Percentiles rank a stretch among this genome's conserved stretches.
These are phyloP conservation scores for Pavo muticus DNA, from an alignment of 2,113 vertebrate species.

Conservation along the genomic window DNA sequence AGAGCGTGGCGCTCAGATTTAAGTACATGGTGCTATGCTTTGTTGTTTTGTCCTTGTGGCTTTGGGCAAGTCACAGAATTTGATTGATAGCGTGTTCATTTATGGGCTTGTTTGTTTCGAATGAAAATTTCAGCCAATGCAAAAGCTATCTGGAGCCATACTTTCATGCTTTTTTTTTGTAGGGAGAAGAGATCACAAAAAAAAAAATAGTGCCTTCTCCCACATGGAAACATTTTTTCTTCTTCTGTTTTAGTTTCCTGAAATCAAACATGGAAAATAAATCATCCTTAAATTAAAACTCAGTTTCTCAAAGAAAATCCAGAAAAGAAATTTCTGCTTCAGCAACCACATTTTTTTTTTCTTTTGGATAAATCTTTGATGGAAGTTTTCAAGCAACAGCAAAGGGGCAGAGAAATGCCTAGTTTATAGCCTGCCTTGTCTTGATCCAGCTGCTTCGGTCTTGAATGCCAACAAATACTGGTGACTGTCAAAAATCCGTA, in stretches of 20 bases:
- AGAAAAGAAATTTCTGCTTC: background rate
- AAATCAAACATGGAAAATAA: conserved; percentile 18
- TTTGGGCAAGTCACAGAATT: conserved; percentile 23
- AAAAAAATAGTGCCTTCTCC: background rate
- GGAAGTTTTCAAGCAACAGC: background rate
- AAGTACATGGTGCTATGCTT: background rate
- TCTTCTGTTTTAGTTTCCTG: background rate
- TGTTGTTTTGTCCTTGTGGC: conserved; percentile 22
- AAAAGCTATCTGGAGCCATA: background rate
- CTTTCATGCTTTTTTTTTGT: background rate
- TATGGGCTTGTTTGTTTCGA: background rate
- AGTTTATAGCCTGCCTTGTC: background rate
- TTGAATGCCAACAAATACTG: conserved; percentile 14
- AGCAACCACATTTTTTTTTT: background rate
- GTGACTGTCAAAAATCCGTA: conserved; percentile 1
- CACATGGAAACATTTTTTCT: background rate
- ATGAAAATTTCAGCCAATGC: background rate
- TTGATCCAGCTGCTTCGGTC: conserved; percentile 3
- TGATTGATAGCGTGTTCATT: background rate
- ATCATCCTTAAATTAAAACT: background rate
- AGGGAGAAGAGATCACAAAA: background rate
- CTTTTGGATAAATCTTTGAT: background rate
- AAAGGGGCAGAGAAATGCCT: background rate
- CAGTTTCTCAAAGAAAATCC: background rate
- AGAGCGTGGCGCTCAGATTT: background rate